These are phyloP conservation scores for Adrianichthys oophorus DNA, from an alignment of 2,797 vertebrate species.

Conservation along the genomic window DNA sequence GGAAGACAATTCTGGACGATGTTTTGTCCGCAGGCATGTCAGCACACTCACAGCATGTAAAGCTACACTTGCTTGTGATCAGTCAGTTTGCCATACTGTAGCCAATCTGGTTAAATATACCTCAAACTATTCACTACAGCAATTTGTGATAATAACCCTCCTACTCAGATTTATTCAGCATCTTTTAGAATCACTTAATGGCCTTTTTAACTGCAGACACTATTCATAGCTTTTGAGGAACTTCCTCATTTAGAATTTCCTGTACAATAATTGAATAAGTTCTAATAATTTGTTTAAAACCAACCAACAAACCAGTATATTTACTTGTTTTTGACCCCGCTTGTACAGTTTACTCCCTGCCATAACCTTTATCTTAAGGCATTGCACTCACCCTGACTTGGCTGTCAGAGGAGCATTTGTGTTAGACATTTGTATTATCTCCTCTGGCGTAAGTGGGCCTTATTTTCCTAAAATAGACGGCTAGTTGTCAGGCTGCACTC, in stretches of 20 bases:
- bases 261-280: background rate
- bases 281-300: constrained; percentile 6
- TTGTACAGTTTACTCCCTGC: constrained; percentile 7
- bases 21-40: constrained; percentile 11
- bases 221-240: background rate
- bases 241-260: background rate
- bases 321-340: constrained; percentile 4
- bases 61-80: constrained; percentile 19
- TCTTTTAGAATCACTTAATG: constrained; percentile 23
- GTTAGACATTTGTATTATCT: constrained; percentile 45
- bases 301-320: background rate
- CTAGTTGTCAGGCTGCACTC: constrained; percentile 43
- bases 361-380: constrained; percentile 40
- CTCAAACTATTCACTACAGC: background rate
- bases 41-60: constrained; percentile 4
- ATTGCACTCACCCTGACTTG: constrained; percentile 26
- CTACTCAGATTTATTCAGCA: constrained; percentile 14
- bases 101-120: constrained; percentile 6
- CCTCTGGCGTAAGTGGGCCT: constrained; percentile 59
- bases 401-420: constrained; percentile 40
- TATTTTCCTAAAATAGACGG: constrained; percentile 64
- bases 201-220: constrained; percentile 37
- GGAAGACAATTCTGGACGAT: constrained; percentile 31
- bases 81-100: constrained; percentile 3
- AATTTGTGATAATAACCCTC: constrained; percentile 3